Base-by-base conservation (phyloP, 2,113 vertebrate genomes). In the Zosterops pallidus region DNA sequence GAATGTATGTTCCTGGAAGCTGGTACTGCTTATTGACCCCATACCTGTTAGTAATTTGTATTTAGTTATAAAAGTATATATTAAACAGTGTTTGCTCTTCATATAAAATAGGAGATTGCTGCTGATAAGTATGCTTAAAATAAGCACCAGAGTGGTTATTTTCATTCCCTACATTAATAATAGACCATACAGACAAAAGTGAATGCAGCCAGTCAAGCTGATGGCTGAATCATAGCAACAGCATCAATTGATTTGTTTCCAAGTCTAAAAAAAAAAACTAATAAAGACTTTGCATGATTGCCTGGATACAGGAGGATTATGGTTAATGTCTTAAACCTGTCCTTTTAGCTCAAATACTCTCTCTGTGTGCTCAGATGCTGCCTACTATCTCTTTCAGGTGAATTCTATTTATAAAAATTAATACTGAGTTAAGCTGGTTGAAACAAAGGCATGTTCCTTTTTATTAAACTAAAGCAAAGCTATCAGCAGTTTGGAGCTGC, bases 201-300 rank as follows among this genome's bases (percentile, higher is more conserved):
- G 19, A 80, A 60, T 77, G 42, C n/a, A 91, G 44, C 42, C n/a
- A 78, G 79, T 53, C 41, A 56, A 70, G 59, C 42, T 74, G 23
- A 88, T 60, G 76, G n/a, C 60, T 75, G 80, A 95, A 82, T 90
- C 83, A 65, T 89, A 96, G 83, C 88, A 95, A 83, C 75, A 70
- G 12, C 53, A 55, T 71, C 86, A 70, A 60, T 74, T 86, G 77
- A 88, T 94, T 89, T 93, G 28, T 76, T 95, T 88, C 47, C 50
- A 50, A 41, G 60, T 85, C 74, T 89, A 41, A 96, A 91, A 85
- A 59, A 76, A 67, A 59, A 76, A 67, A 41, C 33, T 76, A 76
- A 69, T 86, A 57, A 79, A 68, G 21, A n/a, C 37, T 89, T 85
- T 60, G 37, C 2, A 15, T 64, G 65, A 55, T 90, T 68, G 69